phyloP scores from a whole-genome alignment of 2,888 invertebrate species.

The Leptinotarsa tumamoca region DNA sequence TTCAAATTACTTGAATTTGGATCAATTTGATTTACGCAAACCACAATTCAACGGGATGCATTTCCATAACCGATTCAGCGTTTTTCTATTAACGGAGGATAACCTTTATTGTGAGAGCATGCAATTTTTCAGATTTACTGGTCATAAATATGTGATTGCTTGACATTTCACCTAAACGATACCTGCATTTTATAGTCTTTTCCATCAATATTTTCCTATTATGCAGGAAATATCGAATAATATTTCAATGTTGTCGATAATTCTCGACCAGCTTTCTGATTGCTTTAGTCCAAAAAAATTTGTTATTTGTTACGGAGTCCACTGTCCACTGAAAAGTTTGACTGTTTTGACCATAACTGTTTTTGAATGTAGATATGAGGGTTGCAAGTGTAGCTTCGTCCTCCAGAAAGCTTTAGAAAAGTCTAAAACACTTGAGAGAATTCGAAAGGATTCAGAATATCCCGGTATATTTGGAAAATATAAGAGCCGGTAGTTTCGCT shows the following conservation, averaged over 20 bases:
- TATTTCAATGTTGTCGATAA: neutral
- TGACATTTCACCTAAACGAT: neutral
- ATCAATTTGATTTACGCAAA: neutral
- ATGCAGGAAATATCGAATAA: neutral
- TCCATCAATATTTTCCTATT: neutral
- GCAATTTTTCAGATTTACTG: constrained; percentile 5
- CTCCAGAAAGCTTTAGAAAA: no score
- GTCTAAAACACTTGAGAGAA: no score
- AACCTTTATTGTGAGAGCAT: constrained; percentile 6
- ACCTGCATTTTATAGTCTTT: constrained; percentile 24
- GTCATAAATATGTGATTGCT: constrained; percentile 17
- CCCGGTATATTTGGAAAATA: no score
- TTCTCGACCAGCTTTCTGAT: neutral
- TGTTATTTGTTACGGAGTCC: no score
- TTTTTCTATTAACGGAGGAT: constrained; percentile 5
- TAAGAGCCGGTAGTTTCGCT: no score
- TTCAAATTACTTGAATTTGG: neutral
- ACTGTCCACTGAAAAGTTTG: no score
- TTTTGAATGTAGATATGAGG: no score
- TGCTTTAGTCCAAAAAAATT: neutral
- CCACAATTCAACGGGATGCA: neutral
- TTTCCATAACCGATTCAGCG: neutral
- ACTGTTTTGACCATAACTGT: no score
- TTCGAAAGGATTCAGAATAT: no score
- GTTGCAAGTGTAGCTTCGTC: no score